phyloP scores from a whole-genome alignment of 2,797 vertebrate genomes.

The Acanthurus tractus region DNA sequence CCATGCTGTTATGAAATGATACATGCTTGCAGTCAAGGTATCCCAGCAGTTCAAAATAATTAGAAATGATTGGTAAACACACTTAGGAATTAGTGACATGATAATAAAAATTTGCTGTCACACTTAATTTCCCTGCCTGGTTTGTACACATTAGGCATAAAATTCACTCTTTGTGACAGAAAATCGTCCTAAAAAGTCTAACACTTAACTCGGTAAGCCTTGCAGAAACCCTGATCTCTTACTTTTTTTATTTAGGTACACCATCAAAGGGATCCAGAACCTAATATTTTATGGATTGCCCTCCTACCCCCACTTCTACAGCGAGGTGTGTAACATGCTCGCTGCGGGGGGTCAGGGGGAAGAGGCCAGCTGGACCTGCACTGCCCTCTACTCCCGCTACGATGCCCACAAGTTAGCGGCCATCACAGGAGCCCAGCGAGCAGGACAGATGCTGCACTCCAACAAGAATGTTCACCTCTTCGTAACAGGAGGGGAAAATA shows the following conservation, averaged over 20 bases:
- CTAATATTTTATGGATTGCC: slow-evolving; percentile 96
- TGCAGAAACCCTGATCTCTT: slow-evolving; percentile 3
- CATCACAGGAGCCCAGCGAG: slow-evolving; percentile 90
- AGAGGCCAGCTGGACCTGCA: slow-evolving; percentile 94
- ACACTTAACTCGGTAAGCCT: neutral
- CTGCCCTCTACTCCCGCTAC: slow-evolving; percentile 92
- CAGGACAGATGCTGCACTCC: slow-evolving; percentile 94
- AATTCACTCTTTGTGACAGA: neutral
- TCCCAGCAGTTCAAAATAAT: neutral
- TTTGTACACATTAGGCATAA: neutral
- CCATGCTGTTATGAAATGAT: neutral
- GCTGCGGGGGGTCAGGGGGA: slow-evolving; percentile 81
- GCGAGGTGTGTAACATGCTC: slow-evolving; percentile 96
- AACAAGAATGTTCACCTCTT: slow-evolving; percentile 94
- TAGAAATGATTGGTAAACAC: neutral
- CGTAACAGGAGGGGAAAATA: slow-evolving; percentile 90
- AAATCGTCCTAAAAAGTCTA: neutral
- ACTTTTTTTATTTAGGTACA: slow-evolving; percentile 83
- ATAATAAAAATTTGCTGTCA: neutral
- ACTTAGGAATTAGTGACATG: too few relatives aligned
- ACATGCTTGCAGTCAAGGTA: neutral
- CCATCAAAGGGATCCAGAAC: slow-evolving; percentile 93
- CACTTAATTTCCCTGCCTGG: neutral
- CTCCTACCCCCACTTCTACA: slow-evolving; percentile 96
- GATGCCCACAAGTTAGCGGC: slow-evolving; percentile 91